Evolutionary conservation across 2,113 vertebrate species (phyloP), one percentile per base, ranked within the genome.

Genomic region (Epinephelus fuscoguttatus): DNA sequence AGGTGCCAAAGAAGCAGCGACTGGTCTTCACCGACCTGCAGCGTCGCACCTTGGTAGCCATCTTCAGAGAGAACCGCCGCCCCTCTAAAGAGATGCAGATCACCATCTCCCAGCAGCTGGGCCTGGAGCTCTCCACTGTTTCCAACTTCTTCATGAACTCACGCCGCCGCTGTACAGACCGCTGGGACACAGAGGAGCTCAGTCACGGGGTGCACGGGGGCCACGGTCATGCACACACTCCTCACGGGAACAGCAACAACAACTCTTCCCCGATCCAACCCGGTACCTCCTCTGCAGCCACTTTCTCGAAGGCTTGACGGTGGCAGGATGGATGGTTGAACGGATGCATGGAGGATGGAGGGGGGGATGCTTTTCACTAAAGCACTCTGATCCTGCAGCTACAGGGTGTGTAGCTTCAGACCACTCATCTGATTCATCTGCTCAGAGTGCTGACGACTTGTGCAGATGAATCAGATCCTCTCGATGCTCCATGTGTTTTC

Each of bases 61-160:
- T 99, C 96, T 99, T 99, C 95, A 96, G 98, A 93, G 98, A 99
- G 94, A 99, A 99, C 95, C 98, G 98, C 92, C 96, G 98, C 14
- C 98, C 98, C 0, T 99, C 98, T 91, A 99, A 99, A 56, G 98
- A 99, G 87, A 99, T 99, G 98, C 98, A 99, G 95, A 89, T 98
- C 80, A 99, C 98, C 96, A 99, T 99, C 95, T 99, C 98, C 0
- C 98, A 99, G 95, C 98, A 99, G 93, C 97, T 99, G 84, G 98
- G 98, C 82, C 93, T 99, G 92, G 98, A 99, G 96, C 97, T 98
- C 92, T 97, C 93, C 95, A 99, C 98, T 2, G 98, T 99, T 95
- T 99, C 98, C 96, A 99, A 99, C 92, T 99, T 99, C 97, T 99
- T 99, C 96, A 99, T 99, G 98, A 99, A 99, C 40, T 97, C 98